These are phyloP conservation scores for Hippocampus barbouri DNA, from an alignment of 2,113 vertebrate genomes.

Conservation along the genomic window DNA sequence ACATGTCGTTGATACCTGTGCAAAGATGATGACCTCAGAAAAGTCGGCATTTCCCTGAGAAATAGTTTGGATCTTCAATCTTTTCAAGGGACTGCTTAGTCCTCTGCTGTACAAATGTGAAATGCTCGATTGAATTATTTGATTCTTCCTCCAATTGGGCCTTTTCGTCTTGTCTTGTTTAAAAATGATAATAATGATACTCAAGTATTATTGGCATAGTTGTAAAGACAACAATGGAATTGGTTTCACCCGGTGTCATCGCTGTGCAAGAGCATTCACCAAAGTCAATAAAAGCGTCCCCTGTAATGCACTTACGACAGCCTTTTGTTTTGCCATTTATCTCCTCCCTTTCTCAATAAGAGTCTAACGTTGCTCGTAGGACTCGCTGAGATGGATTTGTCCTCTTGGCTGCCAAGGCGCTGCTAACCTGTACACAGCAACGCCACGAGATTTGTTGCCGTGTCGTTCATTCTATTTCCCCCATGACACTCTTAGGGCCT, in stretches of 20 bases:
- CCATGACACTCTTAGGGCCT: neutral
- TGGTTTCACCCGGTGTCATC: constrained; percentile 39
- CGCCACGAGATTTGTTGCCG: constrained; percentile 25
- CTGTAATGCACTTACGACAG: constrained; percentile 51
- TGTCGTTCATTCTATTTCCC: constrained; percentile 23
- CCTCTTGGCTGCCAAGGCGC: constrained; percentile 23
- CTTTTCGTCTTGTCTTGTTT: neutral
- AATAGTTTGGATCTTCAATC: neutral
- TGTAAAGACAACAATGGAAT: constrained; percentile 22
- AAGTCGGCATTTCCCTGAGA: neutral
- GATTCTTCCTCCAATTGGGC: neutral
- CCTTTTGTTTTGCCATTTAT: constrained; percentile 44
- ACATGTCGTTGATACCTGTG: neutral
- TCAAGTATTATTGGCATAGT: no score
- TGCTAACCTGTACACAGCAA: constrained; percentile 5
- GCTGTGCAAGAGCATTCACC: constrained; percentile 32
- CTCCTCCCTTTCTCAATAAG: constrained; percentile 36
- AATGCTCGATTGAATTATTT: neutral
- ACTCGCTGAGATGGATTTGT: constrained; percentile 43
- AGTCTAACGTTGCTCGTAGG: constrained; percentile 39
- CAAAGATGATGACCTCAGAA: neutral
- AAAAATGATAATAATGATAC: no score
- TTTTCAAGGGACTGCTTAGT: neutral
- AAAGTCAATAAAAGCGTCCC: constrained; percentile 54
- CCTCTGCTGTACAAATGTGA: neutral